These are phyloP conservation scores for Tachysurus fulvidraco DNA, from an alignment of 2,113 vertebrate species.

Conservation along the genomic window DNA sequence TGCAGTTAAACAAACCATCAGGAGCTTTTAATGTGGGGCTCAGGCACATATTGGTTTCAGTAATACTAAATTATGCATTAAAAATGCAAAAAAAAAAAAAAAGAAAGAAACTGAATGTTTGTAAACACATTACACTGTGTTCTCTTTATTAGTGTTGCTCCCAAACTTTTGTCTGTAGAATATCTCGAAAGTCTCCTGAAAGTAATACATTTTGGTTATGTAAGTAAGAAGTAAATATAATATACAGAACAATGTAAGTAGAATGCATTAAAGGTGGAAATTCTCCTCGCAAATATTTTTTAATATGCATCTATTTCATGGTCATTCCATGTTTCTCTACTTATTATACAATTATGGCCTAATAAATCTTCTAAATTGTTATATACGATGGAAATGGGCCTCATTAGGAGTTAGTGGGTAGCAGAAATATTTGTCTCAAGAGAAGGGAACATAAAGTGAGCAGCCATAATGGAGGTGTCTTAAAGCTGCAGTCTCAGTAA, in stretches of 20 bases:
- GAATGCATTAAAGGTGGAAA: neutral
- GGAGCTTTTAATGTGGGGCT: neutral
- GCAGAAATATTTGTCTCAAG: constrained; percentile 9
- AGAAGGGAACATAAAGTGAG: constrained; percentile 2
- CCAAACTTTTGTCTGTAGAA: neutral
- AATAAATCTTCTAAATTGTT: constrained; percentile 18
- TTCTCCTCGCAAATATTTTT: neutral
- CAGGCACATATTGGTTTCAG: neutral
- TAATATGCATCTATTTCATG: neutral
- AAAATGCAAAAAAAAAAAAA: neutral
- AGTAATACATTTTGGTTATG: neutral
- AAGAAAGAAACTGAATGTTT: neutral
- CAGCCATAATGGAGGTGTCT: constrained; percentile 24
- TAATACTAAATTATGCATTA: neutral
- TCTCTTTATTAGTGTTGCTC: neutral
- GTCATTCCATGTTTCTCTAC: neutral
- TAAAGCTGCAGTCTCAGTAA: constrained; percentile 32
- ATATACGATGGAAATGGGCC: constrained; percentile 1
- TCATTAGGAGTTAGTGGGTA: constrained; percentile 25
- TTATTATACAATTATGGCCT: neutral
- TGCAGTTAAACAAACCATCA: neutral
- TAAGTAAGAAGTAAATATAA: neutral
- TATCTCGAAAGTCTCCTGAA: neutral
- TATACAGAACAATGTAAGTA: neutral
- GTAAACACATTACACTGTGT: neutral